These are phyloP conservation scores for Blomia tropicalis DNA, from an alignment of 2,888 invertebrate species.

Conservation along the genomic window DNA sequence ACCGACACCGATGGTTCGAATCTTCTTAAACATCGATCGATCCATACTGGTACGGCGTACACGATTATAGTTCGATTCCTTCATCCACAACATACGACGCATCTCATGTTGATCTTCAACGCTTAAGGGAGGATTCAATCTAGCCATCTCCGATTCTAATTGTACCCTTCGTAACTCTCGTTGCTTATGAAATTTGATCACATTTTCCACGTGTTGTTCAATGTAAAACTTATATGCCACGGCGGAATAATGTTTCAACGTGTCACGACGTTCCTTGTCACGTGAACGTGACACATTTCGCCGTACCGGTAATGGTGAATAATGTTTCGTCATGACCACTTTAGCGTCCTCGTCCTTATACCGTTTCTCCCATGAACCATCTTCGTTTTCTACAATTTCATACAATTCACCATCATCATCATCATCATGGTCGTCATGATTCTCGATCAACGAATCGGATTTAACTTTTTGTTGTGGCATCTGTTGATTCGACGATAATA, in stretches of 20 bases:
- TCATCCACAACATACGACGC: slow-evolving; percentile 90
- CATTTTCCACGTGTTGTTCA: slow-evolving; percentile 98
- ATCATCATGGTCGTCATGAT: neutral
- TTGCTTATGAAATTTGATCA: slow-evolving; percentile 85
- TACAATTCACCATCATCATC: neutral
- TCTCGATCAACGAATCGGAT: neutral
- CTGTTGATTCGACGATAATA: too few relatives aligned
- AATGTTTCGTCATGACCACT: slow-evolving; percentile 75
- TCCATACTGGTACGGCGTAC: slow-evolving; percentile 97
- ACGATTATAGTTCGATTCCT: slow-evolving; percentile 93
- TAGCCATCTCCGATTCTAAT: slow-evolving; percentile 90
- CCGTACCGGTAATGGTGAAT: slow-evolving; percentile 84
- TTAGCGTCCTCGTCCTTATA: too few relatives aligned
- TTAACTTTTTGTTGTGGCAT: neutral
- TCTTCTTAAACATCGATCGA: slow-evolving; percentile 90
- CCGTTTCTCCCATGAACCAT: slow-evolving; percentile 44
- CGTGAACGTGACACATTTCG: slow-evolving; percentile 77
- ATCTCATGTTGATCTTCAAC: slow-evolving; percentile 43
- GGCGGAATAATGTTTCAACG: slow-evolving; percentile 70
- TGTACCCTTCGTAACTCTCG: slow-evolving; percentile 71
- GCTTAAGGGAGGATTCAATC: slow-evolving; percentile 42
- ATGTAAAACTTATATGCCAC: slow-evolving; percentile 95
- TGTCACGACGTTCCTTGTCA: slow-evolving; percentile 74
- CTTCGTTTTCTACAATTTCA: neutral
- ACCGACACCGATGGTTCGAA: slow-evolving; percentile 76